Evolutionary conservation across 2,797 vertebrate species (phyloP).

Genomic region (Molossus alvarezi): DNA sequence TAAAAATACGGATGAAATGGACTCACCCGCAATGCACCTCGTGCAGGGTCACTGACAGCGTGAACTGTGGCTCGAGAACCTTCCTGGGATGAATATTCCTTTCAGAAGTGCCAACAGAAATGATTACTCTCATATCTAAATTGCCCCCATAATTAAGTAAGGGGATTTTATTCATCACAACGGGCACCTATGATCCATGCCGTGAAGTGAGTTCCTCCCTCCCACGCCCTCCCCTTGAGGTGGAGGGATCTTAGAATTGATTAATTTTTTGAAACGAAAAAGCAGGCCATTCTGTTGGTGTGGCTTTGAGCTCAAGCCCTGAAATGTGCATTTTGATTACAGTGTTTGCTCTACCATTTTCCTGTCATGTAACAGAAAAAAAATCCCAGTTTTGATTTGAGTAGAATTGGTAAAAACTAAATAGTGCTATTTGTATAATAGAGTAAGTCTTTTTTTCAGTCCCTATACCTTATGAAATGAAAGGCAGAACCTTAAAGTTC

Average conservation of each 20-base stretch:
- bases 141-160: constrained; percentile 31
- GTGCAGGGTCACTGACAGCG: constrained; percentile 69
- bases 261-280: constrained; percentile 4
- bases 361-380: not conserved
- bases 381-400: not conserved
- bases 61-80: constrained; percentile 58
- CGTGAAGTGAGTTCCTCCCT: not conserved
- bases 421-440: not conserved
- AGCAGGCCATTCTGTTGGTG: not conserved
- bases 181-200: not conserved
- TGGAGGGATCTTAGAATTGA: not conserved
- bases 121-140: constrained; percentile 67
- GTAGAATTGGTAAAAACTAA: not conserved
- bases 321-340: not conserved
- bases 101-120: constrained; percentile 78
- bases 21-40: constrained; percentile 81
- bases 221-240: not conserved
- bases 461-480: not conserved
- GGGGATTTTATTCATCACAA: constrained; percentile 47
- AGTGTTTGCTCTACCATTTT: not conserved
- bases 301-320: not conserved
- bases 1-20: constrained; percentile 81
- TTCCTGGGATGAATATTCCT: constrained; percentile 79
- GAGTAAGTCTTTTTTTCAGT: not conserved
- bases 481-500: not conserved